Evolutionary conservation across 2,888 invertebrate genomes (phyloP).

Genomic region (Hylaea fasciaria): DNA sequence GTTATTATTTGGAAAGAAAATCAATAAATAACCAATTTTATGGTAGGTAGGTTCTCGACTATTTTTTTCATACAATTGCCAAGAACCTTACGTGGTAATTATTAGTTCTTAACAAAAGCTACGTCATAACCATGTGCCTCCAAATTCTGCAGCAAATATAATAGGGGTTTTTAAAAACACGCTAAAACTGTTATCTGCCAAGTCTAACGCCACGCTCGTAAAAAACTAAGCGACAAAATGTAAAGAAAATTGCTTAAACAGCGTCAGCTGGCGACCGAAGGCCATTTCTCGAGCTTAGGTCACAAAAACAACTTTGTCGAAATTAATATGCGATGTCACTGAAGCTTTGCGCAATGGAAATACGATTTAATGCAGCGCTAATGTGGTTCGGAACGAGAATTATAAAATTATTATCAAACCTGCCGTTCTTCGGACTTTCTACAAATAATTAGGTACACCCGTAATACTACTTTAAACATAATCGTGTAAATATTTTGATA

Average conservation of each 20-base stretch:
- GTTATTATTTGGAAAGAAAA: too few species aligned
- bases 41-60: too few species aligned
- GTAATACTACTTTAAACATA: too few species aligned
- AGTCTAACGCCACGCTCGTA: constrained; percentile 46
- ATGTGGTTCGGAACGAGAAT: constrained; percentile 24
- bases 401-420: background rate
- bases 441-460: too few species aligned
- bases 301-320: constrained; percentile 52
- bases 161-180: constrained; percentile 27
- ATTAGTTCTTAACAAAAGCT: too few species aligned
- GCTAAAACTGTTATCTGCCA: constrained; percentile 48
- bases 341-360: constrained; percentile 28
- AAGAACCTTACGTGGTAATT: too few species aligned
- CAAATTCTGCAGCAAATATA: background rate
- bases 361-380: constrained; percentile 15
- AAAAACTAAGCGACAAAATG: constrained; percentile 53
- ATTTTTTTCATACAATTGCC: too few species aligned
- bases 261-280: constrained; percentile 54
- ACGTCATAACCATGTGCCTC: background rate
- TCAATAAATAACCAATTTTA: too few species aligned
- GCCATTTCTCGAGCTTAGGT: constrained; percentile 50
- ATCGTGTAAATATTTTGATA: too few species aligned
- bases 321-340: constrained; percentile 47
- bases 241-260: constrained; percentile 61
- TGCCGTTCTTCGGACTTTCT: background rate